Evolutionary conservation across 2,888 invertebrate genomes (phyloP), one percentile per base, ranked within the genome.

Genomic region (Phortica okadai): DNA sequence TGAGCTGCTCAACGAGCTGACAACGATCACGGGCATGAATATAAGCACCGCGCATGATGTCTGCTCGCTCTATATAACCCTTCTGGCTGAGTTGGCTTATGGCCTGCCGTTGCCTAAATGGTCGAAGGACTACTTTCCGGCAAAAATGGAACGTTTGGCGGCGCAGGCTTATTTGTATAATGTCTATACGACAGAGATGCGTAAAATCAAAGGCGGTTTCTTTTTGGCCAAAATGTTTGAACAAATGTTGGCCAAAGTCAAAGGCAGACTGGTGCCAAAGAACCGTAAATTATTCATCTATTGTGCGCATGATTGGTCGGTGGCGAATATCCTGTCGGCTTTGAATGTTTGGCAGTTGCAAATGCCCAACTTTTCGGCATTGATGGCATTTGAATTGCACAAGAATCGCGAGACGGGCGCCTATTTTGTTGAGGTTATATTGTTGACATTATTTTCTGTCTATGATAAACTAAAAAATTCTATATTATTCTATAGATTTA

Each of bases 241-340:
- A 0, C 94, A 95, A 84, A 95, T 95, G 94, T 86, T 92, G 69
- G 90, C 89, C n/a, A 93, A 93, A 84, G 90, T 90, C 1, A 89
- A 91, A 6, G 91, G 90, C 10, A 92, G 86, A 3, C 78, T 93
- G 2, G 88, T 89, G 62, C 93, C 93, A 0, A 85, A 88, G 14
- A 86, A 89, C 2, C 91, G 93, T 11, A 95, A 94, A 89, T 92
- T 95, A 76, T 94, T 92, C 81, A 92, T 95, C 76, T 95, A 94
- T 85, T 93, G 94, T 0, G 95, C 95, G 0, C 96, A 96, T 86
- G 96, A 96, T 89, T 93, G 95, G 0, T 95, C 96, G 0, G 91
- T 96, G 6, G 93, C 94, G 0, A 94, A 95, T 82, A 89, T 96
- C 67, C 89, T 96, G 74, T 91, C 93, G 33, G 93, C 94, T 0